Base-by-base conservation (phyloP, 2,113 vertebrate species). In the Onychostoma macrolepis region DNA sequence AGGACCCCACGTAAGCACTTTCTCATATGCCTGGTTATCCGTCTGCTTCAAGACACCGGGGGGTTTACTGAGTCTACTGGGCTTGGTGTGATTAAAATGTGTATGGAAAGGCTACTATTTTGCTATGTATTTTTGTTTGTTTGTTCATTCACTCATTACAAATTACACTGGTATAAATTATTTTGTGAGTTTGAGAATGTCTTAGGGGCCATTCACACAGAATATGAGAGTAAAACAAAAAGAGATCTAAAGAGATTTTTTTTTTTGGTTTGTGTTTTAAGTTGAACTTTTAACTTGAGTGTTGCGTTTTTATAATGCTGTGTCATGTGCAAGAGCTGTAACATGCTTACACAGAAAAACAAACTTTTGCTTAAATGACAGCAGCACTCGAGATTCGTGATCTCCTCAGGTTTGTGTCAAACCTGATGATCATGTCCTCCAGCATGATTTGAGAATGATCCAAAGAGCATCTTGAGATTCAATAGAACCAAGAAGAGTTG, bases 1-100 rank as follows among this genome's bases (percentile, higher is more conserved):
- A 91, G 91, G 91, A 93, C 89, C 94, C 90, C 91, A 88, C 87
- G n/a, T 76, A 92, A 90, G 90, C 89, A 93, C 91, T 94, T 94
- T 95, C 92, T 93, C 92, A 92, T 92, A 90, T 90, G 85, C 87
- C 86, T 90, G 89, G 87, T 91, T 91, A 63, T 61, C 48, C 26
- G 26, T 50, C 65, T 3, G 41, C 63, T 83, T 17, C 38, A 61
- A 81, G 33, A 56, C 48, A 38, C 28, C 50, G 30, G 30, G 77
- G 77, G 76, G 36, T 2, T 74, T 74, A 26, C 41, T 0, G 26
- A 26, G 24, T 75, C 43, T 76, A 41, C 30, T 61, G 26, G 79
- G 21, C 36, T 24, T 43, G 13, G 36, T 19, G 79, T 38, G 56
- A 43, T 45, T 81, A 38, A 81, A 81, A 81, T 61, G 17, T 53